Conservation (phyloP, 2,113 vertebrate species). For the human (Homo sapiens) region GRCh38 chr20:63845001-63845500, state of each 20-base stretch:
- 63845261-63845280: background rate
- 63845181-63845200: accelerated
- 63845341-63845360: background rate
- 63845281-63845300: background rate
- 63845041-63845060: background rate
- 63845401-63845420: background rate
- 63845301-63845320: background rate
- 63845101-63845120: background rate
- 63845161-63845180: background rate
- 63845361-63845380: background rate
- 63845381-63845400: background rate
- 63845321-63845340: background rate
- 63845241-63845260: background rate
- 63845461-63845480: background rate
- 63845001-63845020: background rate
- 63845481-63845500: no score
- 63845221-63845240: background rate
- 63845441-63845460: no score
- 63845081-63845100: background rate
- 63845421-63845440: background rate
- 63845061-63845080: accelerated
- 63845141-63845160: accelerated
- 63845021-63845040: background rate
- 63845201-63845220: background rate
- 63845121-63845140: no score